phyloP scores from a whole-genome alignment of 1,140 invertebrate genomes.

The Zaprionus capensis region DNA sequence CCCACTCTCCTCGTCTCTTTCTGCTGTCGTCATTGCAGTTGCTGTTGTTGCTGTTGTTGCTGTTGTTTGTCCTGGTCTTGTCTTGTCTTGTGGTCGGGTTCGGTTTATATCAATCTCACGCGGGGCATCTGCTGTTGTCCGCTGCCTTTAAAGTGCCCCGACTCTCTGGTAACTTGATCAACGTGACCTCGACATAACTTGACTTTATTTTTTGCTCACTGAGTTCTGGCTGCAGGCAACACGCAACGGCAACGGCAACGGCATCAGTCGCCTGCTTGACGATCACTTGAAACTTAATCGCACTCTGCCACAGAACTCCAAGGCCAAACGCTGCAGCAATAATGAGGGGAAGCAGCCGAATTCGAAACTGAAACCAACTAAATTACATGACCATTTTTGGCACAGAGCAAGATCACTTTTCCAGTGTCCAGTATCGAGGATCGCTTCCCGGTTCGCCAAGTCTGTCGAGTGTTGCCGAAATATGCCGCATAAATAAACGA shows the following conservation, averaged over 20 bases:
- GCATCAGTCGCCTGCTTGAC: conserved; percentile 21
- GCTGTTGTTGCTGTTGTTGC: not conserved
- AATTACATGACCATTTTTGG: conserved; percentile 38
- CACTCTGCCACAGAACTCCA: conserved; percentile 21
- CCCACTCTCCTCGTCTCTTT: not conserved
- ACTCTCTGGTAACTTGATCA: conserved; percentile 49
- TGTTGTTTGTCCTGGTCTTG: not conserved
- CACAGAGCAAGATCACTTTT: not conserved
- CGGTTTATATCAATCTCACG: conserved; percentile 1
- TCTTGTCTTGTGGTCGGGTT: not conserved
- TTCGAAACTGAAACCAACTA: conserved; percentile 8
- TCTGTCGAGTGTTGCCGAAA: not conserved
- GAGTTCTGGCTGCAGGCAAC: conserved; percentile 14
- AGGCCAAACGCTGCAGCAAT: conserved; percentile 31
- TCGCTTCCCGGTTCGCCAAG: conserved; percentile 3
- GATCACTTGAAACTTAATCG: conserved; percentile 66
- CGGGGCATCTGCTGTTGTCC: conserved; percentile 12
- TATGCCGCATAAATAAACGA: conserved; percentile 14
- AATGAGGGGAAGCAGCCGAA: conserved; percentile 20
- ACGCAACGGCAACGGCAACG: conserved; percentile 20
- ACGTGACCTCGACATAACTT: conserved; percentile 54
- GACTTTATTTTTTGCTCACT: conserved; percentile 36
- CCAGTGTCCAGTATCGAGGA: not conserved
- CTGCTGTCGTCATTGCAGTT: conserved; percentile 2
- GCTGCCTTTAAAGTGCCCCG: conserved; percentile 26